phyloP scores from a whole-genome alignment of 92 coral and sea anemone species.

The Porites lobata region DNA sequence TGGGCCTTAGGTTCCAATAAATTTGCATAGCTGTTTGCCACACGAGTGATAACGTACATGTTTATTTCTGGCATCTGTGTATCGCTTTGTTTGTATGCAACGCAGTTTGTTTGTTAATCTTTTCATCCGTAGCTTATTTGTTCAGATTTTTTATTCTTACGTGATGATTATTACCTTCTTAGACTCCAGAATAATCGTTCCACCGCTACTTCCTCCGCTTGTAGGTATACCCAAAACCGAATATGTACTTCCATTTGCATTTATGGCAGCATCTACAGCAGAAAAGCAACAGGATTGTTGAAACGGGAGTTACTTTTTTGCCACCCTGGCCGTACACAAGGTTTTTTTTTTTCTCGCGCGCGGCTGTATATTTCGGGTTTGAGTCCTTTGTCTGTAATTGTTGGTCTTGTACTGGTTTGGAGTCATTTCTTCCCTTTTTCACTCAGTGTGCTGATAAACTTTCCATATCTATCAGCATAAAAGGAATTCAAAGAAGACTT shows the following conservation, averaged over 20 bases:
- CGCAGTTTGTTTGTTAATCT: not conserved
- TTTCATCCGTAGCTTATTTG: not conserved
- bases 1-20: too few relatives aligned
- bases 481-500: too few relatives aligned
- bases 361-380: too few relatives aligned
- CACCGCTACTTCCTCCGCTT: conserved; percentile 79
- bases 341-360: too few relatives aligned
- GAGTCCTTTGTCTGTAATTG: too few relatives aligned
- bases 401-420: too few relatives aligned
- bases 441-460: too few relatives aligned
- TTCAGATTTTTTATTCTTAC: too few relatives aligned
- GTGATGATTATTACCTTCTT: conserved; percentile 31
- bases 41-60: not conserved
- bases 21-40: not conserved
- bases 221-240: not conserved
- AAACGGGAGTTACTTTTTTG: too few relatives aligned
- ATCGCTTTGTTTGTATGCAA: not conserved
- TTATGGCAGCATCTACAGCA: conserved; percentile 67
- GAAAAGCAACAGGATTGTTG: not conserved
- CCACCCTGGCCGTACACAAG: too few relatives aligned
- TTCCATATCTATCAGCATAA: too few relatives aligned
- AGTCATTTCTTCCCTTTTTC: too few relatives aligned
- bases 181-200: conserved; percentile 60
- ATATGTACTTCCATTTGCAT: conserved; percentile 49
- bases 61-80: not conserved